phyloP scores from a whole-genome alignment of 1,140 invertebrate genomes.

The Bursaphelenchus mucronatus region DNA sequence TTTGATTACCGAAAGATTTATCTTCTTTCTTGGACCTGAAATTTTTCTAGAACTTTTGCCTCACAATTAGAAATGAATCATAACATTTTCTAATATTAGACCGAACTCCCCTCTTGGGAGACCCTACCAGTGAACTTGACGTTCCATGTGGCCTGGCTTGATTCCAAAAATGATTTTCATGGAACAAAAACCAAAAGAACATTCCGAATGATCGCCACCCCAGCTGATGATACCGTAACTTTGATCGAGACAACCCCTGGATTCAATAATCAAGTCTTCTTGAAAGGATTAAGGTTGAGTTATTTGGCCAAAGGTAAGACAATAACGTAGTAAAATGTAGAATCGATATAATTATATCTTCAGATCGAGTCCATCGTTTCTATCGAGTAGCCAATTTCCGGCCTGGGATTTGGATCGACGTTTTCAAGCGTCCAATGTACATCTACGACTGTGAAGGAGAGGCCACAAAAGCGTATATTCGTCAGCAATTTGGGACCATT shows the following conservation, averaged over 20 bases:
- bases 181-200: conserved; percentile 32
- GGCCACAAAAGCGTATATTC: conserved; percentile 23
- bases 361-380: conserved; percentile 11
- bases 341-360: not conserved
- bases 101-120: conserved; percentile 28
- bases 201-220: conserved; percentile 30
- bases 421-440: conserved; percentile 39
- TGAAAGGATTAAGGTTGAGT: conserved; percentile 16
- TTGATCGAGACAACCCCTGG: conserved; percentile 38
- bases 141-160: conserved; percentile 36
- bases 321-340: not conserved
- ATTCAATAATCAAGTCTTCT: conserved; percentile 24
- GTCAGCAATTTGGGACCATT: conserved; percentile 35
- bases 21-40: too few species aligned
- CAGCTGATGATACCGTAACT: conserved; percentile 34
- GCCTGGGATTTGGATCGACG: conserved; percentile 36
- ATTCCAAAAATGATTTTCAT: conserved; percentile 42
- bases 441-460: conserved; percentile 35
- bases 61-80: conserved; percentile 8
- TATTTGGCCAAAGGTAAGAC: conserved; percentile 14
- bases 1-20: too few species aligned
- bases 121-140: conserved; percentile 18
- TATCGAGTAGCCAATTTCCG: conserved; percentile 24
- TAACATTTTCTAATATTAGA: conserved; percentile 4
- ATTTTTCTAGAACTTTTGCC: too few species aligned